These are phyloP conservation scores for Athrips mouffetella DNA, from an alignment of 2,888 invertebrate genomes.

Conservation along the genomic window DNA sequence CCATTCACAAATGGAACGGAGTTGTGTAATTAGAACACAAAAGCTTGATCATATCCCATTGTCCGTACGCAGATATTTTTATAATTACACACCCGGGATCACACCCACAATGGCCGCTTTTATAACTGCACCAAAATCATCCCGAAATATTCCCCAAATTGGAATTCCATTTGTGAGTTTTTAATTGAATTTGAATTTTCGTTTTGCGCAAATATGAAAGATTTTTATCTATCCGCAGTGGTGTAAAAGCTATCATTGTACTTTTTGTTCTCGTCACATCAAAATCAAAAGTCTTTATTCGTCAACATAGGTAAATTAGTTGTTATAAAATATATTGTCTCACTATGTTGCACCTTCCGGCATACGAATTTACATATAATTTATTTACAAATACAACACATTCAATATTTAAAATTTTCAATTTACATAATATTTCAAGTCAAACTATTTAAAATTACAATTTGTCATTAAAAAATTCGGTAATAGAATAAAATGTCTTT, in stretches of 20 bases:
- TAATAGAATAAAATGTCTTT: no score
- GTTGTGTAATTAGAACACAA: conserved; percentile 19
- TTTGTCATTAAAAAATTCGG: no score
- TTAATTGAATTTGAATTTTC: conserved; percentile 18
- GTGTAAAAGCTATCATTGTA: background rate
- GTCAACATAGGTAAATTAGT: no score
- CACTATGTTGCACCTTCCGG: no score
- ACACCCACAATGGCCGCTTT: conserved; percentile 7
- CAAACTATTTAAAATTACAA: no score
- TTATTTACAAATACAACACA: no score
- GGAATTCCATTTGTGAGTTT: conserved; percentile 9
- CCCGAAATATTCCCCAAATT: conserved; percentile 5
- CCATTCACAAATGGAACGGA: conserved; percentile 14
- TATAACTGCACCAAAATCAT: background rate
- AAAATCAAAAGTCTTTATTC: no score
- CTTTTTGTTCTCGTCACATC: no score
- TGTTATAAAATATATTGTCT: no score
- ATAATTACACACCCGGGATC: conserved; percentile 8
- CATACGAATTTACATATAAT: no score
- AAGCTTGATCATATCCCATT: conserved; percentile 16
- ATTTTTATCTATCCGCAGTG: background rate
- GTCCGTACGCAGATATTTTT: conserved; percentile 17
- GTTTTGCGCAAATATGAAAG: conserved; percentile 9
- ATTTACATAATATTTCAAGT: no score
- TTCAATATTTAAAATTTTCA: no score